Percentiles rank a stretch among this genome's conserved stretches.
phyloP scores from a whole-genome alignment of 2,888 invertebrate species.

The Nomada goodeniana region DNA sequence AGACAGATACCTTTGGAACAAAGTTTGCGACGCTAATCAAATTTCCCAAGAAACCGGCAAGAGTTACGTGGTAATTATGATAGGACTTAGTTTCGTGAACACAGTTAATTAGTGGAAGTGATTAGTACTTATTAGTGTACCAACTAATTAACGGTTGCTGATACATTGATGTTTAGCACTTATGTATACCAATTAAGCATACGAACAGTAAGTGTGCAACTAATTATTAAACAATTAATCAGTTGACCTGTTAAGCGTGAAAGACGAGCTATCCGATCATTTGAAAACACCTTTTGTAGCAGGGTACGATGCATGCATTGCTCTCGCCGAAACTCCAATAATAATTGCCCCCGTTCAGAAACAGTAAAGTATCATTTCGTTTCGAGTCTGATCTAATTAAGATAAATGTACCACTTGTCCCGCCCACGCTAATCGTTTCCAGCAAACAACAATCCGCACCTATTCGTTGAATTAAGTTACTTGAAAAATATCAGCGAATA shows the following conservation, averaged over 20 bases:
- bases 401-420: background rate
- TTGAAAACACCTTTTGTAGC: slow-evolving; percentile 3
- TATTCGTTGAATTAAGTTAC: too few species aligned
- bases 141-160: slow-evolving; percentile 2
- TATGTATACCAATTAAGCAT: slow-evolving; percentile 3
- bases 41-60: background rate
- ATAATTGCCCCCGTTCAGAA: background rate
- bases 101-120: background rate
- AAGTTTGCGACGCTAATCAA: background rate
- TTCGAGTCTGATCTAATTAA: background rate
- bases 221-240: slow-evolving; percentile 33
- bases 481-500: too few species aligned
- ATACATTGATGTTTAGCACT: slow-evolving; percentile 8
- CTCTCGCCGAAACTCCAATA: background rate
- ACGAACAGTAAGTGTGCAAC: background rate
- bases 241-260: slow-evolving; percentile 17
- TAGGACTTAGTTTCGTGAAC: background rate
- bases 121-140: background rate
- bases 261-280: slow-evolving; percentile 23
- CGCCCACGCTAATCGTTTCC: background rate
- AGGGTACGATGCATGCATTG: background rate
- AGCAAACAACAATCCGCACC: too few species aligned
- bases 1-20: background rate
- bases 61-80: background rate
- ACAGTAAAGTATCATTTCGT: background rate